Base-by-base conservation (phyloP, 2,113 vertebrate genomes). In the Coptodon bakossiorum region DNA sequence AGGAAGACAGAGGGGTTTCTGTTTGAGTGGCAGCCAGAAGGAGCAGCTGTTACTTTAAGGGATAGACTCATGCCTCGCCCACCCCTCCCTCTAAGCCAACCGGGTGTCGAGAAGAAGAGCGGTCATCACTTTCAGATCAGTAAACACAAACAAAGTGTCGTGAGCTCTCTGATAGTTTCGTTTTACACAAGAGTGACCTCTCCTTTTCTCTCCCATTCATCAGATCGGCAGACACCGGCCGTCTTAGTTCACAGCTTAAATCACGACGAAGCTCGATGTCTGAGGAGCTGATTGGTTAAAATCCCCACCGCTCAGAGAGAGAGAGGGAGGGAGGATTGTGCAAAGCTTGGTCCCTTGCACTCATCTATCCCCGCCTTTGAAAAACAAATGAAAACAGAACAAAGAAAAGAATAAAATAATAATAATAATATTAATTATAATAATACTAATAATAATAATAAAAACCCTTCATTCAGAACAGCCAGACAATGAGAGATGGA, bases 61-160 rank as follows among this genome's bases (percentile, higher is more conserved):
- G 97, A 98, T 94, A 98, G 97, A 97, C 97, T 97, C 96, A 96
- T 96, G 97, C 97, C 94, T 92, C 93, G 94, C 96, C 95, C 87
- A 89, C 84, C 80, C 90, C 93, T 81, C 85, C 86, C 88, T 89
- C 54, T 29, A 94, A 92, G 95, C 96, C 95, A 91, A 95, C 48
- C 90, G 54, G 84, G 95, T 93, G 93, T 43, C 2, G 22, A 83
- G 80, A 88, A 53, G 36, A 86, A 71, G 87, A 91, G 85, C 34
- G 83, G 91, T 92, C 90, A 90, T 78, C 56, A 38, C 38, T 45
- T 89, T 86, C 82, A 6, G 12, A 53, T 45, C 12, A 13, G 43
- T 38, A 34, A 81, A 48, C 27, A 59, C 3, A 24, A 68, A 63
- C 34, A 66, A 66, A 19, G 22, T 22, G 5, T 63, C 29, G 3